Conservation (phyloP, 2,888 invertebrate genomes). For the Sinopyrophorus schimmeli region DNA sequence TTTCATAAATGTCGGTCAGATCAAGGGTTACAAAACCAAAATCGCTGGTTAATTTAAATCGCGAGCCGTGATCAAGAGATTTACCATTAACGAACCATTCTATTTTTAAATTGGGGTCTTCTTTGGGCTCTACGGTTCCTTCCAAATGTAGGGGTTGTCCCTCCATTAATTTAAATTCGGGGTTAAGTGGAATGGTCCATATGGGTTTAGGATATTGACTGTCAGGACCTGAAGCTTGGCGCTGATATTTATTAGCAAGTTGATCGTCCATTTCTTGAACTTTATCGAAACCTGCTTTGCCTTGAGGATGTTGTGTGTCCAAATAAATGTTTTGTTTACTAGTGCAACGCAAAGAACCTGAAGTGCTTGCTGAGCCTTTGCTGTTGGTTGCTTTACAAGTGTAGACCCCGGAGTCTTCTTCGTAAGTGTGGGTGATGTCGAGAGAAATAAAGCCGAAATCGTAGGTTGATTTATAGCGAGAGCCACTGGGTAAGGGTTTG, state of each 20-base stretch:
- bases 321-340: constrained; percentile 78
- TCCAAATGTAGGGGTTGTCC: constrained; percentile 88
- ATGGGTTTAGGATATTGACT: constrained; percentile 81
- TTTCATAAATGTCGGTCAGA: constrained; percentile 86
- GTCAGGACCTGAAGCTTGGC: constrained; percentile 72
- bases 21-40: constrained; percentile 97
- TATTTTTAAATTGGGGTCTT: constrained; percentile 86
- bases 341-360: constrained; percentile 84
- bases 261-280: constrained; percentile 89
- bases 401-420: constrained; percentile 91
- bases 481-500: constrained; percentile 82
- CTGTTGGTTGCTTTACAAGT: constrained; percentile 88
- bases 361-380: constrained; percentile 87
- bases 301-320: constrained; percentile 95
- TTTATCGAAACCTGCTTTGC: constrained; percentile 84
- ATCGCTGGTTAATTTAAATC: constrained; percentile 91
- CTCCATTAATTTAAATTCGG: constrained; percentile 80
- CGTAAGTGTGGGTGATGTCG: constrained; percentile 84
- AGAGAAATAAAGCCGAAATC: constrained; percentile 96
- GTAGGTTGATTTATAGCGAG: constrained; percentile 88
- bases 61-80: constrained; percentile 80
- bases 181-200: constrained; percentile 80
- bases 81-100: constrained; percentile 96
- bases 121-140: constrained; percentile 92
- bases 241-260: constrained; percentile 70